Evolutionary conservation across 2,888 invertebrate genomes (phyloP).

Genomic region (Eremobia ochroleuca): DNA sequence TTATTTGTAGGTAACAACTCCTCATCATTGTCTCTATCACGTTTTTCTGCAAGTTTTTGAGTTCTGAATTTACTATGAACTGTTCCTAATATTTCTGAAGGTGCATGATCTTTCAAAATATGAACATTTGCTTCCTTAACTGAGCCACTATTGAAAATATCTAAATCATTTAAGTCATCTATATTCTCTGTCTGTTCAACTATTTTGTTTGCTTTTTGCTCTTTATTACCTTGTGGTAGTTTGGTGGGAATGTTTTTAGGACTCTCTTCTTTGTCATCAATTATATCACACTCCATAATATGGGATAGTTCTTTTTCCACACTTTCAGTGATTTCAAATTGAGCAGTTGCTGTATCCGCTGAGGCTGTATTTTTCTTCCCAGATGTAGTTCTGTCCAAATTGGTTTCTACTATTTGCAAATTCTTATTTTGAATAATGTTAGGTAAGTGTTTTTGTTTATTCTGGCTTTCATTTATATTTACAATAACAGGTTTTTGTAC

Average conservation of each 20-base stretch:
- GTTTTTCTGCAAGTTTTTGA: constrained; percentile 76
- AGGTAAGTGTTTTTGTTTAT: neutral
- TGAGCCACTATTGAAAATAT: constrained; percentile 84
- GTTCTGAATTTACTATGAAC: constrained; percentile 68
- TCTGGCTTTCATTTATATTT: constrained; percentile 23
- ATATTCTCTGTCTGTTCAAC: constrained; percentile 64
- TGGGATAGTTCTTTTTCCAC: constrained; percentile 84
- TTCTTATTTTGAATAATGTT: constrained; percentile 40
- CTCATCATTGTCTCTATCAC: constrained; percentile 73
- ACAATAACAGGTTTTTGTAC: constrained; percentile 45
- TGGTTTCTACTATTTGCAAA: constrained; percentile 17
- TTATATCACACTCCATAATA: constrained; percentile 77
- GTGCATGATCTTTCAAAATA: constrained; percentile 72
- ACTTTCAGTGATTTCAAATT: constrained; percentile 85
- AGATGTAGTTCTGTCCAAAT: constrained; percentile 71
- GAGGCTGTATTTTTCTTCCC: constrained; percentile 85
- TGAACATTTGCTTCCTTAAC: constrained; percentile 78
- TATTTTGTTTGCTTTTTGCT: constrained; percentile 17
- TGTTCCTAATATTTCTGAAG: constrained; percentile 82
- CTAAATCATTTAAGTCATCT: constrained; percentile 78
- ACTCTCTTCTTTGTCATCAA: constrained; percentile 44
- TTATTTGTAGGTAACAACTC: constrained; percentile 72
- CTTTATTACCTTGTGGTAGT: constrained; percentile 21
- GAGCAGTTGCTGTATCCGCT: constrained; percentile 82
- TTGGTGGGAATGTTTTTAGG: constrained; percentile 41